A percentile compares a stretch with the other conserved stretches of the same genome.
phyloP scores from a whole-genome alignment of 2,888 invertebrate species.

The Nephrotoma guestfalica region DNA sequence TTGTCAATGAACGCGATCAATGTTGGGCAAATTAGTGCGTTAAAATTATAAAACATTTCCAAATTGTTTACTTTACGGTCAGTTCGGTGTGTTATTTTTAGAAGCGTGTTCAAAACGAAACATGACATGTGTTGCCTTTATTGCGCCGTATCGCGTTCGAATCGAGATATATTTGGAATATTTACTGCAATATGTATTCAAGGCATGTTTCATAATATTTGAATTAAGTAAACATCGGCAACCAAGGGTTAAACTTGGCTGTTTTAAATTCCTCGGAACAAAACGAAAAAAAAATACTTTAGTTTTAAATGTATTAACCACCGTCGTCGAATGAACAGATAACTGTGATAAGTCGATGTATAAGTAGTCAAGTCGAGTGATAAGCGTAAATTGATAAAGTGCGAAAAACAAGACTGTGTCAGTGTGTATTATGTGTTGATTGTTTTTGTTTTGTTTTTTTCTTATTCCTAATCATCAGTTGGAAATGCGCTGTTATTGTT shows the following conservation, averaged over 20 bases:
- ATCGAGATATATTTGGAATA: no score
- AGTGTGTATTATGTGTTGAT: background rate
- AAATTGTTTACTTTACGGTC: no score
- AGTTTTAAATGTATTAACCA: background rate
- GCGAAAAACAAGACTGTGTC: background rate
- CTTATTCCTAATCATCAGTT: background rate
- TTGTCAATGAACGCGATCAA: no score
- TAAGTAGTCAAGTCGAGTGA: background rate
- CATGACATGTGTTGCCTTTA: no score
- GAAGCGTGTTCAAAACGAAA: no score
- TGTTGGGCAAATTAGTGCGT: no score
- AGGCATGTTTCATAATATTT: no score
- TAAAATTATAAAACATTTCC: no score
- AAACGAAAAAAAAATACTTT: background rate
- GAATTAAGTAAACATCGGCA: background rate
- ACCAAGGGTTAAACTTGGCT: background rate
- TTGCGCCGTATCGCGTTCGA: no score
- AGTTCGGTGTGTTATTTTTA: no score
- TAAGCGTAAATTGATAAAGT: background rate
- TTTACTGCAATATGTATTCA: no score
- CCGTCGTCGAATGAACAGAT: background rate
- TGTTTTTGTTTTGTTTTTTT: background rate
- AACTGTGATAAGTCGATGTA: background rate
- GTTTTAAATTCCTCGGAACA: background rate
- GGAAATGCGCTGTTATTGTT: background rate